Evolutionary conservation across 2,113 vertebrate species (phyloP).

Genomic region (Pogona vitticeps): DNA sequence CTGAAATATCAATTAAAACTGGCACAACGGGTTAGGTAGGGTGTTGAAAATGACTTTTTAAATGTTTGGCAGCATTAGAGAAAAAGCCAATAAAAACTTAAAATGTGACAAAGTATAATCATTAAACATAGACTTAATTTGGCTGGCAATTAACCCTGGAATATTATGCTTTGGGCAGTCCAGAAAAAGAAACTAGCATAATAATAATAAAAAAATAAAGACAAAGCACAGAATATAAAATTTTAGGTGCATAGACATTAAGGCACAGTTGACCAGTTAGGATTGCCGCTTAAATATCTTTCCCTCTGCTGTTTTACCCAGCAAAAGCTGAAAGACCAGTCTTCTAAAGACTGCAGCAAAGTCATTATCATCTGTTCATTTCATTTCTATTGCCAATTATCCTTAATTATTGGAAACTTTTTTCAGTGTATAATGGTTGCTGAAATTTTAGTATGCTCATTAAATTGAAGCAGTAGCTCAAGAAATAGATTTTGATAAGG

Average conservation of each 20-base stretch:
- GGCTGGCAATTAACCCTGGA: constrained; percentile 55
- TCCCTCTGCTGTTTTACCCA: constrained; percentile 27
- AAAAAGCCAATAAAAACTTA: constrained; percentile 60
- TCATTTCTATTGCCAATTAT: constrained; percentile 76
- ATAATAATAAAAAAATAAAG: constrained; percentile 48
- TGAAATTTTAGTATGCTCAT: constrained; percentile 71
- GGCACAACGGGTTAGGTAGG: constrained; percentile 23
- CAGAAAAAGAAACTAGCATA: neutral
- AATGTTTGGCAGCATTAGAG: constrained; percentile 48
- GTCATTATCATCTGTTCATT: constrained; percentile 71
- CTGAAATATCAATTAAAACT: constrained; percentile 52
- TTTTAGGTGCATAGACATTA: constrained; percentile 45
- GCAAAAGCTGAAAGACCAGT: constrained; percentile 13
- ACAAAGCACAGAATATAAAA: constrained; percentile 20
- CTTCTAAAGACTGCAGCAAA: constrained; percentile 52
- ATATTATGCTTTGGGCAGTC: constrained; percentile 33
- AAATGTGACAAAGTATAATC: constrained; percentile 51
- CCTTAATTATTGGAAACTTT: constrained; percentile 76
- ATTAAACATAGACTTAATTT: constrained; percentile 67
- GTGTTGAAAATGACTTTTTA: constrained; percentile 51
- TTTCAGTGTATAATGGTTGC: constrained; percentile 63
- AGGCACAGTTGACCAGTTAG: constrained; percentile 55
- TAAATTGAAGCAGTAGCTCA: constrained; percentile 64
- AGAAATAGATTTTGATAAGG: constrained; percentile 67
- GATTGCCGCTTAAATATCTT: constrained; percentile 52